Evolutionary conservation across 2,113 vertebrate genomes (phyloP), one percentile per base, ranked within the genome.

Genomic region (Furnarius figulus): DNA sequence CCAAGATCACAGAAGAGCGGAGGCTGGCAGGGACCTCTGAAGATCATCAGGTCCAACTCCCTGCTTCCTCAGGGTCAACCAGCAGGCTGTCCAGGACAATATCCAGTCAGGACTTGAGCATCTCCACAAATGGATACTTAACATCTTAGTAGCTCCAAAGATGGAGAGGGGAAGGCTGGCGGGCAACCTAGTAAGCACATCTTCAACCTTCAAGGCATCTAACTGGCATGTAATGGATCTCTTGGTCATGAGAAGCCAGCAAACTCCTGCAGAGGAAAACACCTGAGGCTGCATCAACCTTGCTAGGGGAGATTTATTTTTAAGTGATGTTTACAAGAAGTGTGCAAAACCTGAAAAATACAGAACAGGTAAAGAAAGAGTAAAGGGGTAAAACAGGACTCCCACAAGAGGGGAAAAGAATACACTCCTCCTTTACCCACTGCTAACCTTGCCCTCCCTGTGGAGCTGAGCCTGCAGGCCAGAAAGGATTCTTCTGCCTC

Each of bases 321-420:
- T 62, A 83, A 90, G 87, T 90, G 85, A 95, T 71, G 90, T 93
- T 95, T 96, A 95, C 95, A 91, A 78, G 89, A 76, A 94, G 56
- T 95, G 95, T 96, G 95, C 95, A 96, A 95, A 96, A 94, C 91
- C 92, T 95, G 85, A 94, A 97, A 89, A 93, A 90, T 87, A 96
- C 82, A 77, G 87, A 91, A 81, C 85, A 94, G 92, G 92, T 90
- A 94, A 96, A 88, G 93, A 89, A 93, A 94, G 87, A 81, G 35
- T 46, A 50, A 93, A 91, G 68, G 85, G 72, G 24, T 77, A 82
- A 91, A 93, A 75, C 33, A 73, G 50, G 75, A 91, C 63, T 88
- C 78, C 53, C 15, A 4, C 37, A 42, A 80, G 71, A 70, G 27
- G 47, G 53, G 40, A 11, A 47, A 76, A 62, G 76, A 74, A 53